Percentiles rank a stretch among this genome's conserved stretches.
Evolutionary conservation across 2,888 invertebrate genomes (phyloP).

Genomic region (Melieria crassipennis): DNA sequence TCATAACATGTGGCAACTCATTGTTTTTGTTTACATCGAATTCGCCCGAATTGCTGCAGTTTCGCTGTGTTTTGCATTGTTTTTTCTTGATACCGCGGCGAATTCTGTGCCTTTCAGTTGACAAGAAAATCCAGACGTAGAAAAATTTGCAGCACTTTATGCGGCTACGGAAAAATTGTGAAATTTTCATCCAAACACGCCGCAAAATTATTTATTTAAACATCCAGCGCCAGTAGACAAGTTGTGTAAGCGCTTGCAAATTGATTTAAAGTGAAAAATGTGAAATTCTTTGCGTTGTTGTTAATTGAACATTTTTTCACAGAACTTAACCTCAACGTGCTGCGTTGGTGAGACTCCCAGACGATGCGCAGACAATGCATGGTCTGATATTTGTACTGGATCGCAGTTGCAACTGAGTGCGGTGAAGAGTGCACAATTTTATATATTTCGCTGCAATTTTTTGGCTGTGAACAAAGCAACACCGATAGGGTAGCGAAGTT

Average conservation of each 20-base stretch:
- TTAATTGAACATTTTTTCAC: background rate
- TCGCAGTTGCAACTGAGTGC: too few relatives aligned
- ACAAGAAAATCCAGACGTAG: conserved; percentile 16
- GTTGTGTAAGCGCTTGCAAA: background rate
- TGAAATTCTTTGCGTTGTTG: conserved; percentile 1
- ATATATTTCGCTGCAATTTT: too few relatives aligned
- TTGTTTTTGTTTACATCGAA: conserved; percentile 21
- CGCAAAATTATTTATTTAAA: conserved; percentile 13
- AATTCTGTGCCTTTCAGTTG: conserved; percentile 20
- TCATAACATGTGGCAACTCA: too few relatives aligned
- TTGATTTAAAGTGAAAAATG: background rate
- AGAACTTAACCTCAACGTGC: conserved; percentile 27
- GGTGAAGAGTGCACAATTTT: too few relatives aligned
- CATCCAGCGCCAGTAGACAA: background rate
- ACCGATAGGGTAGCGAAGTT: too few relatives aligned
- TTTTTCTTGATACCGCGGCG: conserved; percentile 19
- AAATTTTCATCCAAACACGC: conserved; percentile 3
- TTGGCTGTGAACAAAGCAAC: too few relatives aligned
- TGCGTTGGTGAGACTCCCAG: conserved; percentile 11
- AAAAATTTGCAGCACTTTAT: conserved; percentile 10
- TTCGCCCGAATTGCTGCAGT: conserved; percentile 17
- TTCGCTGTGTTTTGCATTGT: conserved; percentile 6
- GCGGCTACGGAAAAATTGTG: conserved; percentile 9
- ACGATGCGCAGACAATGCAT: background rate
- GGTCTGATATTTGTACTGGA: too few relatives aligned